Evolutionary conservation across 2,888 invertebrate species (phyloP).

Genomic region (Marasmarcha lunaedactyla): DNA sequence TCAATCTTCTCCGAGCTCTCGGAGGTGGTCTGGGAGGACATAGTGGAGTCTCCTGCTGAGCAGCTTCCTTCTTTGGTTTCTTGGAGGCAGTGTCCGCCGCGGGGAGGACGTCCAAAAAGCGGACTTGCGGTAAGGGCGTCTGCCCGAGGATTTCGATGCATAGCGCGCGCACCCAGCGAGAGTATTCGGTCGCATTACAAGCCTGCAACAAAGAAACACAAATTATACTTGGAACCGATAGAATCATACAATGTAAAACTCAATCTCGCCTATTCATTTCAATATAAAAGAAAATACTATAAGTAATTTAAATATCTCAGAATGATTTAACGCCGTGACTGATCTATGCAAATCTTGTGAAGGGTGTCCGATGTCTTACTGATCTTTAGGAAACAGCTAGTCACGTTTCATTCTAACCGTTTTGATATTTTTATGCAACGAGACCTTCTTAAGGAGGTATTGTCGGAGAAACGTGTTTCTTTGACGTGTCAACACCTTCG

Average conservation of each 20-base stretch:
- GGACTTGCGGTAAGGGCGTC: constrained; percentile 78
- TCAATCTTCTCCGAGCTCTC: constrained; percentile 48
- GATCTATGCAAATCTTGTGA: constrained; percentile 20
- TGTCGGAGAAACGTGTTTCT: constrained; percentile 38
- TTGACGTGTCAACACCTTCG: constrained; percentile 63
- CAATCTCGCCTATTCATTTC: constrained; percentile 18
- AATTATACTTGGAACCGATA: constrained; percentile 19
- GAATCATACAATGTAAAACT: constrained; percentile 25
- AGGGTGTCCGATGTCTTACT: constrained; percentile 31
- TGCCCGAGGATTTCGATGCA: constrained; percentile 81
- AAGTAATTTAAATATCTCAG: neutral
- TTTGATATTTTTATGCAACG: neutral
- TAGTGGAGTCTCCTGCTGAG: constrained; percentile 37
- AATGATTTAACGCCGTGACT: constrained; percentile 12
- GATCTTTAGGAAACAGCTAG: constrained; percentile 34
- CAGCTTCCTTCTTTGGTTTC: constrained; percentile 46
- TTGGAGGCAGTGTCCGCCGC: constrained; percentile 64
- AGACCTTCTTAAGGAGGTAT: constrained; percentile 1
- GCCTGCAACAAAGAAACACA: constrained; percentile 68
- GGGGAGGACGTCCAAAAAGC: constrained; percentile 78
- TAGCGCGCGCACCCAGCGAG: constrained; percentile 80
- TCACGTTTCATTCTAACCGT: constrained; percentile 22
- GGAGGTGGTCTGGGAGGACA: constrained; percentile 58
- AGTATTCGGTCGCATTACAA: constrained; percentile 76
- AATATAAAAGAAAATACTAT: neutral